Percentiles rank a stretch among this genome's conserved stretches.
Evolutionary conservation across 2,113 vertebrate species (phyloP).

Genomic region (Nibea albiflora): DNA sequence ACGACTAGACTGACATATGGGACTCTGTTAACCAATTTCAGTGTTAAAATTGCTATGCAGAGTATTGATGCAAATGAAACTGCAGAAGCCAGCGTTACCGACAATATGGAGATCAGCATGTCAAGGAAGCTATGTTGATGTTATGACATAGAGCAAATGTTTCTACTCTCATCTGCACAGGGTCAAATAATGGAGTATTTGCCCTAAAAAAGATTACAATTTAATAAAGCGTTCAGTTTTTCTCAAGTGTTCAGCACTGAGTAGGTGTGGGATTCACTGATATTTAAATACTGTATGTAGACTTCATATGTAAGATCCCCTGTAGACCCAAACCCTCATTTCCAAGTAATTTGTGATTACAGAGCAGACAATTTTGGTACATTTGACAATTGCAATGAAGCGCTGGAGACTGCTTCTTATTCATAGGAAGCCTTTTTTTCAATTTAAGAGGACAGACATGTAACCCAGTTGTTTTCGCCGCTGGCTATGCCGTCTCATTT

Average conservation of each 20-base stretch:
- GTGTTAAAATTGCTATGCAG: not conserved
- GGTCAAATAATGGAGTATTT: not conserved
- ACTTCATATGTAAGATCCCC: not conserved
- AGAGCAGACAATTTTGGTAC: not conserved
- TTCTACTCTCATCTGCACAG: not conserved
- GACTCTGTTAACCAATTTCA: not conserved
- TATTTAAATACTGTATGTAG: not conserved
- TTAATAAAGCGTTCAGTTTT: not conserved
- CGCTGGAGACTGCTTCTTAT: slow-evolving; percentile 11
- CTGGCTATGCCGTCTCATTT: slow-evolving; percentile 14
- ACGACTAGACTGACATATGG: not conserved
- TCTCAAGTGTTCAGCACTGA: not conserved
- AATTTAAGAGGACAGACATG: slow-evolving; percentile 5
- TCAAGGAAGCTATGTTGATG: slow-evolving; percentile 5
- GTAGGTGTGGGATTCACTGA: not conserved
- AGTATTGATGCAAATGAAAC: slow-evolving; percentile 8
- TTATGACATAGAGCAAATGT: not conserved
- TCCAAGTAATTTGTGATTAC: slow-evolving; percentile 23
- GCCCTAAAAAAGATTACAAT: not conserved
- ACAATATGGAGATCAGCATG: slow-evolving; percentile 24
- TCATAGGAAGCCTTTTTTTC: not conserved
- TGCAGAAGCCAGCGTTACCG: not conserved
- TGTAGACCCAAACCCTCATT: not conserved
- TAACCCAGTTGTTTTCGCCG: not conserved
- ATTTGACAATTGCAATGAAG: slow-evolving; percentile 20